Evolutionary conservation across 1,140 invertebrate species (phyloP), one percentile per base, ranked within the genome.

Genomic region (Drosophila asahinai): DNA sequence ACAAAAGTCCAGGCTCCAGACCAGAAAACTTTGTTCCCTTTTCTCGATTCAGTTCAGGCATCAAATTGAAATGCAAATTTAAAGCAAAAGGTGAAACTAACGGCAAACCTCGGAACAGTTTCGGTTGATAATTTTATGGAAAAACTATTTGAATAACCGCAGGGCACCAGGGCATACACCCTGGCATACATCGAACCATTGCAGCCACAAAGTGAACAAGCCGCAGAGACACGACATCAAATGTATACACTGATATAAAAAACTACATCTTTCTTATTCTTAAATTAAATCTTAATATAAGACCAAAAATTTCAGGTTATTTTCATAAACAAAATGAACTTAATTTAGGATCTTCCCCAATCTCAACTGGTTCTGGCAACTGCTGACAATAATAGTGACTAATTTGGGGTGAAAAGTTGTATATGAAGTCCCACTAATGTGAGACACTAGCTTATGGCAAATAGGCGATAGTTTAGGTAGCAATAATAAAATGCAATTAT

Each of bases 61-160:
- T 84, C 55, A 87, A 89, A 89, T 87, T 87, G 77, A 90, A 89
- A 87, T 87, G 84, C 84, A 87, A 87, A 87, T 87, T 57, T 75
- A 65, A 80, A 90, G 78, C 84, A 74, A 60, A 86, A 73, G 81
- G 67, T 70, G 58, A 67, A 87, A 86, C 83, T 87, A 84, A 86
- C 84, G n/a, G 25, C 22, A 49, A 52, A 47, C 60, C 66, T 57
- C 58, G 27, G 54, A 70, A 71, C 59, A 60, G 60, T 64, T 72
- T 58, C 25, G 54, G 67, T 61, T 80, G 66, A 60, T 66, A 73
- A 80, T 80, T 80, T 80, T 57, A 80, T 80, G 77, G 67, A 62
- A 73, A 80, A 80, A 78, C 77, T 80, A 80, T 80, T 74, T 80
- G 68, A 74, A 74, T 65, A 79, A 79, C 77, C 77, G 38, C 77